Conservation (phyloP, 2,888 invertebrate genomes). For the Atherix ibis region DNA sequence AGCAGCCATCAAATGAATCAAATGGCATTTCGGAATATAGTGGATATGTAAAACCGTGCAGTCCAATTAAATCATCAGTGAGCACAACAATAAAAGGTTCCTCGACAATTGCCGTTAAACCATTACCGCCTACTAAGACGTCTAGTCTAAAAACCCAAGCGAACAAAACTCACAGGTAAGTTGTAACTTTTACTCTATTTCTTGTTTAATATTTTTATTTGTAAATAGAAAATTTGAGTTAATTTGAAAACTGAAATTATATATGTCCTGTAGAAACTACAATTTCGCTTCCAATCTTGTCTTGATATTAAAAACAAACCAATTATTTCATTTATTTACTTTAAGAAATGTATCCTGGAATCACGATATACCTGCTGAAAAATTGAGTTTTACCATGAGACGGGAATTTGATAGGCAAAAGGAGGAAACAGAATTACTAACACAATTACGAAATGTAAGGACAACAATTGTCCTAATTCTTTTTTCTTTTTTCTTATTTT, state of each 20-base stretch:
- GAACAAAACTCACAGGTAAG: constrained; percentile 16
- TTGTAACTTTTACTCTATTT: no score
- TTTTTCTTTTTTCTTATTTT: constrained; percentile 1
- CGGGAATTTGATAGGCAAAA: constrained; percentile 81
- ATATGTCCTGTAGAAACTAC: no score
- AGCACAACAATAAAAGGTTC: constrained; percentile 19
- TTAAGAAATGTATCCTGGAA: constrained; percentile 48
- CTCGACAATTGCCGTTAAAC: constrained; percentile 14
- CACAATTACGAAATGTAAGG: constrained; percentile 66
- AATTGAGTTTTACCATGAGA: constrained; percentile 81
- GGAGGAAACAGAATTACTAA: constrained; percentile 73
- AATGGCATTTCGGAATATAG: constrained; percentile 20
- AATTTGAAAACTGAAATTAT: no score
- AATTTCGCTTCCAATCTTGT: no score
- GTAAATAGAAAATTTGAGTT: no score
- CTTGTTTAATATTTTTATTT: no score
- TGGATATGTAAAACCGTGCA: constrained; percentile 35
- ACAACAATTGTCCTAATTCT: constrained; percentile 1
- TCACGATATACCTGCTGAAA: constrained; percentile 51
- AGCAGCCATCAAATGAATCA: no score
- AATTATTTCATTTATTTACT: neutral
- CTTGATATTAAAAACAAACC: neutral
- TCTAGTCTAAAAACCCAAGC: constrained; percentile 10
- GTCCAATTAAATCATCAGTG: constrained; percentile 28
- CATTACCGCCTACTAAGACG: constrained; percentile 15